A percentile compares a stretch with the other conserved stretches of the same genome.
Conservation (phyloP, 2,888 invertebrate species). For the Omphaloscelis lunosa region DNA sequence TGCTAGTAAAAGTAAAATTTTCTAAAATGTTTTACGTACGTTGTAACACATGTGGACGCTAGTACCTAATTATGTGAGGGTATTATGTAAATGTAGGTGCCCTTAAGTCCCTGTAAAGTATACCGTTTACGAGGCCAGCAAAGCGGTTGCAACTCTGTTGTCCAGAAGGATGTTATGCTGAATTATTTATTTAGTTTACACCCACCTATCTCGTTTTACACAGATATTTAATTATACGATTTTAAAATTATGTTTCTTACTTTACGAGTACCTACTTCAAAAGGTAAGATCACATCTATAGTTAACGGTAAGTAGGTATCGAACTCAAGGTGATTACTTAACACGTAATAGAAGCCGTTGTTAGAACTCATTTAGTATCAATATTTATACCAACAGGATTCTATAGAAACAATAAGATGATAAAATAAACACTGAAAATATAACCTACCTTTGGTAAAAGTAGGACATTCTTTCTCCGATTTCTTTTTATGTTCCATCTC, state of each 20-base stretch:
- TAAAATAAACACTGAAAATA: background rate
- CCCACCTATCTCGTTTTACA: slow-evolving; percentile 18
- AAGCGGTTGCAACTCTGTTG: slow-evolving; percentile 63
- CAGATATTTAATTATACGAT: slow-evolving; percentile 28
- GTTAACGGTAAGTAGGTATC: background rate
- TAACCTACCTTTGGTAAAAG: background rate
- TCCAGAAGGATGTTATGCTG: slow-evolving; percentile 40
- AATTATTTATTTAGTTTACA: slow-evolving; percentile 56
- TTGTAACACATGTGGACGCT: slow-evolving; percentile 40
- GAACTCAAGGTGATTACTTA: background rate
- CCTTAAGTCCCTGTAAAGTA: slow-evolving; percentile 64
- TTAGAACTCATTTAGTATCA: background rate
- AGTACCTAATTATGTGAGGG: slow-evolving; percentile 53
- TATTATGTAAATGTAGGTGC: slow-evolving; percentile 59
- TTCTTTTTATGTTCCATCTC: background rate
- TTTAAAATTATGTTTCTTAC: slow-evolving; percentile 36
- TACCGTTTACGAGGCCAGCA: slow-evolving; percentile 53
- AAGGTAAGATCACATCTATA: background rate
- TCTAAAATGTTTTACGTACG: slow-evolving; percentile 14
- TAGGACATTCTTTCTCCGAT: background rate
- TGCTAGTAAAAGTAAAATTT: slow-evolving; percentile 22
- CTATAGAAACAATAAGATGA: background rate
- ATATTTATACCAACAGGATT: background rate
- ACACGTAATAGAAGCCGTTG: background rate
- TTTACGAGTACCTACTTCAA: slow-evolving; percentile 1